These are phyloP conservation scores for Istiophorus platypterus DNA, from an alignment of 2,113 vertebrate genomes.

Conservation along the genomic window DNA sequence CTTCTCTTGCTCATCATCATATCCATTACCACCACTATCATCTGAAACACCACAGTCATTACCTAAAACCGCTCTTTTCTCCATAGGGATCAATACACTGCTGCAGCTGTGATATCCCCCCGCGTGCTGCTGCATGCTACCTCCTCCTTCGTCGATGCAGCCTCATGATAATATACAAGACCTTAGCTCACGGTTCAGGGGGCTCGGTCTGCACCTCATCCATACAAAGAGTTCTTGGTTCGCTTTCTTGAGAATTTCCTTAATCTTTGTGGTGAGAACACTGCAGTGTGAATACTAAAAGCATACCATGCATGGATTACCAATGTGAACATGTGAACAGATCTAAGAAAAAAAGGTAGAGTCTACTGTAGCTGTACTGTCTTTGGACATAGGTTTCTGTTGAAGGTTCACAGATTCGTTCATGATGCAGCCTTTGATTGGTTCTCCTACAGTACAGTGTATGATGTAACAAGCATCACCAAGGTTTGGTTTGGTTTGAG, in stretches of 20 bases:
- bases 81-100: constrained; percentile 45
- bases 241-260: constrained; percentile 3
- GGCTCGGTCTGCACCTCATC: background rate
- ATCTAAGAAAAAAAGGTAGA: background rate
- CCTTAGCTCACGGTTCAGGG: constrained; percentile 42
- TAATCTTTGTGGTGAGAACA: background rate
- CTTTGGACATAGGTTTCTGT: background rate
- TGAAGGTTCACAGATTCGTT: background rate
- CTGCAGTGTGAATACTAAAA: background rate
- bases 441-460: no score
- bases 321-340: background rate
- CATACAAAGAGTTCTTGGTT: constrained; percentile 18
- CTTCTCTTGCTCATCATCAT: background rate
- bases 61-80: constrained; percentile 9
- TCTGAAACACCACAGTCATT: constrained; percentile 32
- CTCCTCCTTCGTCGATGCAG: constrained; percentile 23
- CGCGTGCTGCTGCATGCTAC: background rate
- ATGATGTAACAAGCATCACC: background rate
- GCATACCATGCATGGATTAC: background rate
- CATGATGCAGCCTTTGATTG: no score
- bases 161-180: constrained; percentile 14
- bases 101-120: constrained; percentile 23
- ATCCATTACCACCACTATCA: constrained; percentile 41
- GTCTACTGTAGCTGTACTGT: background rate
- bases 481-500: no score